phyloP scores from a whole-genome alignment of 1,140 invertebrate species.

The Cephus cinctus region DNA sequence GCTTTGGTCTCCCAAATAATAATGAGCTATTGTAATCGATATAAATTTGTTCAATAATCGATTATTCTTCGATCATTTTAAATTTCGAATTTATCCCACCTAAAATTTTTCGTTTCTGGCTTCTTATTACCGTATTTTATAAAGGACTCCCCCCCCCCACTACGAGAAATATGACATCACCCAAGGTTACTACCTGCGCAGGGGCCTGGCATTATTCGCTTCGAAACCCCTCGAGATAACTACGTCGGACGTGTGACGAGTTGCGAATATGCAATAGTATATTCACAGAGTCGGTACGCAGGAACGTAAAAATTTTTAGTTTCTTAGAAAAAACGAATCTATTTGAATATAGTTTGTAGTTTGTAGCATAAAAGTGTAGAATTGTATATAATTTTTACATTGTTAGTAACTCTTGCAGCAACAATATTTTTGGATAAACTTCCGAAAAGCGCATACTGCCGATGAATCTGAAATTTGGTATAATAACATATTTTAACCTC shows the following conservation, averaged over 20 bases:
- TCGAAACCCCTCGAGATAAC: too few relatives aligned
- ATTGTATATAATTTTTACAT: background rate
- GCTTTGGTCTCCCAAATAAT: too few relatives aligned
- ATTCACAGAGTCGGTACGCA: background rate
- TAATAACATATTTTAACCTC: too few relatives aligned
- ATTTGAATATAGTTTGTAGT: background rate
- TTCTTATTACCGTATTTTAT: background rate
- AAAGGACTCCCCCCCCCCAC: background rate
- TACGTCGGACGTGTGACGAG: too few relatives aligned
- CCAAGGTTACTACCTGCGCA: background rate
- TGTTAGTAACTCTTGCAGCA: background rate
- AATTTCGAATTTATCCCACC: too few relatives aligned
- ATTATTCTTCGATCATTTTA: too few relatives aligned
- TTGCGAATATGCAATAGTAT: background rate
- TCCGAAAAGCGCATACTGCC: too few relatives aligned
- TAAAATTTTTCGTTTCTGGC: background rate
- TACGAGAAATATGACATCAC: background rate
- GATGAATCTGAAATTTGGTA: too few relatives aligned
- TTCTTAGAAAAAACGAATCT: background rate
- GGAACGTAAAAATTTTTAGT: background rate
- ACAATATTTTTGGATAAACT: too few relatives aligned
- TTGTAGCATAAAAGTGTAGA: background rate
- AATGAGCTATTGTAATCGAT: too few relatives aligned
- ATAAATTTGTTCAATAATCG: too few relatives aligned
- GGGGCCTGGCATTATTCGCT: background rate